These are phyloP conservation scores for Bugula neritina DNA, from an alignment of 2,888 invertebrate genomes.

Conservation along the genomic window DNA sequence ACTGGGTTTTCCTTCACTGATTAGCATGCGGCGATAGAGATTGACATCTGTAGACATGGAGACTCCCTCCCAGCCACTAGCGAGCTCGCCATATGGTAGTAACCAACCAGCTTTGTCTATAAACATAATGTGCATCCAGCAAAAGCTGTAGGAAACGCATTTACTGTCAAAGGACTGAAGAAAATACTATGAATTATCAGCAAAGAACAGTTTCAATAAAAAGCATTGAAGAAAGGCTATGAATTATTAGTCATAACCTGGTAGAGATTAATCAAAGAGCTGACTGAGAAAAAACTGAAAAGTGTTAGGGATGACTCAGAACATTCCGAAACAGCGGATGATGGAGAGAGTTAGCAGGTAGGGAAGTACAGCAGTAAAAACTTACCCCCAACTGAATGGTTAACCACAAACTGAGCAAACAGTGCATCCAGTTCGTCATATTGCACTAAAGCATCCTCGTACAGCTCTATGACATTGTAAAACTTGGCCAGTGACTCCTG, in stretches of 20 bases:
- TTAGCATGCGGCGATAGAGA: conserved; percentile 7
- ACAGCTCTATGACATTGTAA: conserved; percentile 84
- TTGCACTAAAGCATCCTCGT: conserved; percentile 89
- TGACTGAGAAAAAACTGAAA: too few species aligned
- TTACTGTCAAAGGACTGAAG: too few species aligned
- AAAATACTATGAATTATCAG: too few species aligned
- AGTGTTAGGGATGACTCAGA: too few species aligned
- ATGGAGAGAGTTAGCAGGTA: too few species aligned
- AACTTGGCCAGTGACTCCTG: conserved; percentile 93
- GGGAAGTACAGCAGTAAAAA: neutral
- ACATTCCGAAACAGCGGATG: too few species aligned
- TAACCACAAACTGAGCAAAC: conserved; percentile 90
- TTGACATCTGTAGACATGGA: conserved; percentile 25
- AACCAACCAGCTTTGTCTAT: conserved; percentile 15
- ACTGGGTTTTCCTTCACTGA: conserved; percentile 19
- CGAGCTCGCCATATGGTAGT: neutral
- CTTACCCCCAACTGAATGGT: conserved; percentile 61
- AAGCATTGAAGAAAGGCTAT: too few species aligned
- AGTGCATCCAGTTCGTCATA: conserved; percentile 95
- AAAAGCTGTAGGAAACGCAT: neutral
- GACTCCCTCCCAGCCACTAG: conserved; percentile 23
- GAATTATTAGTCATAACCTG: too few species aligned
- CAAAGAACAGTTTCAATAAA: too few species aligned
- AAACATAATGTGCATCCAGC: neutral
- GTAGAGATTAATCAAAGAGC: too few species aligned